Evolutionary conservation across 2,113 vertebrate species (phyloP).

Genomic region (Rhipidura dahli): DNA sequence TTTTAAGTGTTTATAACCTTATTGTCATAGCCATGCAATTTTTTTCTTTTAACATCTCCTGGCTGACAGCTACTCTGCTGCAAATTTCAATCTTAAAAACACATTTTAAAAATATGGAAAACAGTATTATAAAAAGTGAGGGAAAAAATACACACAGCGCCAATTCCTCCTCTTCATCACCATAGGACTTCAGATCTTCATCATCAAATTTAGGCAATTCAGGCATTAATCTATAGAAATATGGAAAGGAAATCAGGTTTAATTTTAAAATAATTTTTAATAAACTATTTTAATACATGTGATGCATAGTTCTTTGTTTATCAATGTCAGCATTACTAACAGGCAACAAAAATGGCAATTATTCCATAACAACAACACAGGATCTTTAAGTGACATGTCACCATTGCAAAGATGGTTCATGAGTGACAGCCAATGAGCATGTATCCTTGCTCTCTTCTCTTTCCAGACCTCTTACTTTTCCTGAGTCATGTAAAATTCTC

Average conservation of each 20-base stretch:
- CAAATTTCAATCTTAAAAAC: background rate
- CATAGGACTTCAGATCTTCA: conserved; percentile 83
- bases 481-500: background rate
- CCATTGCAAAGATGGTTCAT: background rate
- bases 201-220: conserved; percentile 89
- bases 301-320: background rate
- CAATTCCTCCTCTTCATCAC: conserved; percentile 88
- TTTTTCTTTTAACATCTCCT: background rate
- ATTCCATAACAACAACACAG: background rate
- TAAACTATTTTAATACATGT: background rate
- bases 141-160: conserved; percentile 80
- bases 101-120: background rate
- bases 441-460: background rate
- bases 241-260: background rate
- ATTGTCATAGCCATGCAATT: background rate
- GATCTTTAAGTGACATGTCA: background rate
- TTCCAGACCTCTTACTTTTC: background rate
- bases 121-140: background rate
- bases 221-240: conserved; percentile 84
- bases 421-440: background rate
- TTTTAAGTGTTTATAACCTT: background rate
- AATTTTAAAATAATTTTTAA: background rate
- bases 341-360: background rate
- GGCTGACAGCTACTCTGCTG: background rate
- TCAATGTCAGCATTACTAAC: background rate